These are phyloP conservation scores for Orius insidiosus DNA, from an alignment of 1,140 invertebrate genomes.

Conservation along the genomic window DNA sequence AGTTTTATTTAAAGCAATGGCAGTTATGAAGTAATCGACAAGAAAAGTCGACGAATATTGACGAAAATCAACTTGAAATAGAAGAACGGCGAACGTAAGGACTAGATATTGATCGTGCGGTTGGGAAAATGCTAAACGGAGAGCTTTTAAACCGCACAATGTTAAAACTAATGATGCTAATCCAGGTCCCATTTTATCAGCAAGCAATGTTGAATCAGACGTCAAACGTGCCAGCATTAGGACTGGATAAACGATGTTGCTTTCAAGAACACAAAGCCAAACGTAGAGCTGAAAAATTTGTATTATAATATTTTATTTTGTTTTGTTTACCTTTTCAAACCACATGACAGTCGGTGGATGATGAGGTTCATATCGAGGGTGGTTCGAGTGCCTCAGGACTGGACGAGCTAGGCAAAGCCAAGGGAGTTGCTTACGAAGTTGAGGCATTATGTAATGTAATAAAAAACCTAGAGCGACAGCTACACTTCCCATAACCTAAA, in stretches of 20 bases:
- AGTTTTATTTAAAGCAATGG: constrained; percentile 67
- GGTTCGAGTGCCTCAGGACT: constrained; percentile 67
- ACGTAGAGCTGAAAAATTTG: no score
- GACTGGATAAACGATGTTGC: constrained; percentile 81
- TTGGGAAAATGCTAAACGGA: constrained; percentile 82
- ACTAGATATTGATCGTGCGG: constrained; percentile 83
- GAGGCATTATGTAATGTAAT: constrained; percentile 83
- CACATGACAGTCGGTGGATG: constrained; percentile 73
- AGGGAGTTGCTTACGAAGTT: constrained; percentile 87
- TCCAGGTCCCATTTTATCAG: constrained; percentile 55
- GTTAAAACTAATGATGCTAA: constrained; percentile 71
- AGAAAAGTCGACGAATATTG: constrained; percentile 70
- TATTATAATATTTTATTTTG: no score
- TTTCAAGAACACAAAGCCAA: constrained; percentile 79
- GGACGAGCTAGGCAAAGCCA: constrained; percentile 90
- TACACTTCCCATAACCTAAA: constrained; percentile 54
- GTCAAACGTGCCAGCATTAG: constrained; percentile 79
- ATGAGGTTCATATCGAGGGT: constrained; percentile 72
- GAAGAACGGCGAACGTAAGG: constrained; percentile 74
- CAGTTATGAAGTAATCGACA: constrained; percentile 81
- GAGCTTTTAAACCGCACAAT: constrained; percentile 73
- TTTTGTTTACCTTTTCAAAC: no score
- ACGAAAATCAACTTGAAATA: constrained; percentile 71
- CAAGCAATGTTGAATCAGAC: constrained; percentile 58
- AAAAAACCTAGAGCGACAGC: constrained; percentile 68